A percentile compares a stretch with the other conserved stretches of the same genome.
phyloP scores from a whole-genome alignment of 2,888 invertebrate species.

The Lochmaea crataegi region DNA sequence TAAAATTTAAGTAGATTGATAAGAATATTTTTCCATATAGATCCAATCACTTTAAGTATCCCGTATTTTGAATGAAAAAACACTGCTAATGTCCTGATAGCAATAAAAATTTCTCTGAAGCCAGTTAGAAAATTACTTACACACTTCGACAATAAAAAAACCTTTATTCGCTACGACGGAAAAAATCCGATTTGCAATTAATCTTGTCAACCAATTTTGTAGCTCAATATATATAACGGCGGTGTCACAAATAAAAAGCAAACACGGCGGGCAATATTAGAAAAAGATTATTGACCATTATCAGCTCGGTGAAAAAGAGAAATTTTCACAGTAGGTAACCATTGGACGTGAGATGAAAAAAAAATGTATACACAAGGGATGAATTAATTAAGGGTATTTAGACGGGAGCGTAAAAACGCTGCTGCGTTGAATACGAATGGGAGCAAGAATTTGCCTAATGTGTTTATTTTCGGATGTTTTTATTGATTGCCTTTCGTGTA shows the following conservation, averaged over 20 bases:
- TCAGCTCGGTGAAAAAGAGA: too few species aligned
- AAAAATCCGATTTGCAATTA: slow-evolving; percentile 1
- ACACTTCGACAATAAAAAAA: neutral
- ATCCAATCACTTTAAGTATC: too few species aligned
- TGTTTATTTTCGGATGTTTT: neutral
- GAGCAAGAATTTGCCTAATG: neutral
- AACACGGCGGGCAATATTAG: neutral
- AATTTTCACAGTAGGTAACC: too few species aligned
- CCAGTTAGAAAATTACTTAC: neutral
- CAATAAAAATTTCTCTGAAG: too few species aligned
- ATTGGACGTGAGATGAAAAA: neutral
- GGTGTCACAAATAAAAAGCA: slow-evolving; percentile 1
- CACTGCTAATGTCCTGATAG: too few species aligned
- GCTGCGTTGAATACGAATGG: neutral
- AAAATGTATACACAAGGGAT: too few species aligned
- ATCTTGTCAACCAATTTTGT: slow-evolving; percentile 3
- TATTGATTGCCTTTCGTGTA: neutral
- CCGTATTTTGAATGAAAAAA: too few species aligned
- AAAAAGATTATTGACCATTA: slow-evolving; percentile 14
- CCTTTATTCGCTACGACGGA: neutral
- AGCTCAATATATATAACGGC: neutral
- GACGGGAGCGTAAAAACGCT: neutral
- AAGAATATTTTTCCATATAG: too few species aligned
- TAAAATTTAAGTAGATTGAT: too few species aligned
- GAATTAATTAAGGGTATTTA: neutral